These are phyloP conservation scores for Drosophila tripunctata DNA, from an alignment of 2,888 invertebrate genomes.

Conservation along the genomic window DNA sequence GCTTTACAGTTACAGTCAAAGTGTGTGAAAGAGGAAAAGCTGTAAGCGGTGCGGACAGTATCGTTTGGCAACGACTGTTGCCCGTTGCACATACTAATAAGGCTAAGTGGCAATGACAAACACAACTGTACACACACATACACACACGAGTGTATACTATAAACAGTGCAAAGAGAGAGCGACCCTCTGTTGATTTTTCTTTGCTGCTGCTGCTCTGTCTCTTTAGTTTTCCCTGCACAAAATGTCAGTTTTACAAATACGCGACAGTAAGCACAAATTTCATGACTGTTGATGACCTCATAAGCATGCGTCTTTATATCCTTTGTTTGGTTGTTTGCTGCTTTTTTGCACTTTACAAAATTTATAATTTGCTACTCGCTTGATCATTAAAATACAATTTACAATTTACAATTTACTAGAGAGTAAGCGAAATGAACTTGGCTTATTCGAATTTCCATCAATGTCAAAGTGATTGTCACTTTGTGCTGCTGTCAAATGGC, in stretches of 20 bases:
- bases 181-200: slow-evolving; percentile 13
- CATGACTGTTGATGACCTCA: slow-evolving; percentile 74
- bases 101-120: slow-evolving; percentile 79
- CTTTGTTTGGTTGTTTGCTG: slow-evolving; percentile 52
- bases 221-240: no score
- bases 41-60: slow-evolving; percentile 13
- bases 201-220: not conserved
- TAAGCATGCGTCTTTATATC: slow-evolving; percentile 73
- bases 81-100: slow-evolving; percentile 77
- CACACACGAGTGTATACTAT: slow-evolving; percentile 16
- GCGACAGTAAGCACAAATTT: slow-evolving; percentile 49
- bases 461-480: slow-evolving; percentile 47
- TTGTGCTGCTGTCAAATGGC: slow-evolving; percentile 56
- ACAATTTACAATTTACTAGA: not conserved
- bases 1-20: slow-evolving; percentile 37
- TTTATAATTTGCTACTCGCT: slow-evolving; percentile 2
- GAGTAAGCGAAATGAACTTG: not conserved
- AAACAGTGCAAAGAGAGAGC: slow-evolving; percentile 8
- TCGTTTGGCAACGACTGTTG: slow-evolving; percentile 44
- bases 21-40: not conserved
- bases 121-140: slow-evolving; percentile 39
- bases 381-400: slow-evolving; percentile 8
- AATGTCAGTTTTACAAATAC: slow-evolving; percentile 39
- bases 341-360: slow-evolving; percentile 8
- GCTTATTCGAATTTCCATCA: slow-evolving; percentile 39